Evolutionary conservation across 2,113 vertebrate genomes (phyloP).

Genomic region (Zapus hudsonius): DNA sequence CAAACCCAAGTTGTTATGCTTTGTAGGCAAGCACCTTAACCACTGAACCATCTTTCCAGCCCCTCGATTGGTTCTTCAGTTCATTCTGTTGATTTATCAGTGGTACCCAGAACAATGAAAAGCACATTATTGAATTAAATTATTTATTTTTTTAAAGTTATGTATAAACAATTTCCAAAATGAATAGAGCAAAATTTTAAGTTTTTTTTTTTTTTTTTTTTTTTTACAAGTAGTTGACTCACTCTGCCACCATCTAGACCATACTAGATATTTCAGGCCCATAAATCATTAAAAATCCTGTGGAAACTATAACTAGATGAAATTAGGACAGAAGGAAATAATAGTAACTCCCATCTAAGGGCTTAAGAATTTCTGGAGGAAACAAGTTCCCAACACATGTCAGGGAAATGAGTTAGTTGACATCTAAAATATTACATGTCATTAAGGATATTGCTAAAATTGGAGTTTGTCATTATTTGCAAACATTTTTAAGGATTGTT

Average conservation of each 20-base stretch:
- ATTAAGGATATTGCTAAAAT: neutral
- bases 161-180: conserved; percentile 7
- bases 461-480: conserved; percentile 5
- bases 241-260: neutral
- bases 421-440: neutral
- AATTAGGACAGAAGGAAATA: conserved; percentile 17
- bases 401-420: neutral
- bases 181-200: conserved; percentile 15
- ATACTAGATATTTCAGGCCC: neutral
- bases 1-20: too few species aligned
- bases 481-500: conserved; percentile 41
- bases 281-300: conserved; percentile 12
- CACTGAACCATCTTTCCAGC: too few species aligned
- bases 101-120: conserved; percentile 23
- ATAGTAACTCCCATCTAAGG: neutral
- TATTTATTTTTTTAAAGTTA: conserved; percentile 48
- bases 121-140: neutral
- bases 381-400: neutral
- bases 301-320: conserved; percentile 16
- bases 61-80: neutral
- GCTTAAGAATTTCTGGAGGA: neutral
- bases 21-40: too few species aligned
- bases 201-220: conserved; percentile 25
- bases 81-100: conserved; percentile 17
- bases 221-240: neutral